These are phyloP conservation scores for Aphrocallistes beatrix DNA, from an alignment of 37 sponge, comb jelly and placozoan genomes.

Conservation along the genomic window DNA sequence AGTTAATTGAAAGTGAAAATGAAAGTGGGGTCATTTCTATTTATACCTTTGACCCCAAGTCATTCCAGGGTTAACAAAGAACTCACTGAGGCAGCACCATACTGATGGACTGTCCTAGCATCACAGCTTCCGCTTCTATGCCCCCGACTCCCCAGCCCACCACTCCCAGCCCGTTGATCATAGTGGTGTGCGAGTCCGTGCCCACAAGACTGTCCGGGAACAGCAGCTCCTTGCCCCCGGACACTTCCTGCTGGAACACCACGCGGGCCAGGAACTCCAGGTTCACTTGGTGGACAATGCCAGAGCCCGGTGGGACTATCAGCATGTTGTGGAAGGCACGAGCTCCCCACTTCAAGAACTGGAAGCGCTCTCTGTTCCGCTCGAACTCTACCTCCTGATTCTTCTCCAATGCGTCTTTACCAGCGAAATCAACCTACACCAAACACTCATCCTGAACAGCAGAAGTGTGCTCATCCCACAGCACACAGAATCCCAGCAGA, in stretches of 20 bases:
- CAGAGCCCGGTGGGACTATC: conserved; percentile 85
- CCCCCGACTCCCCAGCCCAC: conserved; percentile 93
- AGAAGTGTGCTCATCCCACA: too few species aligned
- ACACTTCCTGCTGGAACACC: conserved; percentile 45
- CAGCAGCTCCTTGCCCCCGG: conserved; percentile 24
- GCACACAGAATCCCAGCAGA: too few species aligned
- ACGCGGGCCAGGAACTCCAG: conserved; percentile 78
- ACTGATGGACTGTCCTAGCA: conserved; percentile 76
- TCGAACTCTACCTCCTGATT: conserved; percentile 80
- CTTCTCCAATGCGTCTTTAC: conserved; percentile 55
- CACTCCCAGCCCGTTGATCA: conserved; percentile 89
- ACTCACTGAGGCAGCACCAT: conserved; percentile 74
- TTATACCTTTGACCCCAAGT: too few species aligned
- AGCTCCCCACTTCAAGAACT: conserved; percentile 82
- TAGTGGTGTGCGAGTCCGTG: conserved; percentile 83
- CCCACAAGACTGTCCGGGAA: conserved; percentile 91
- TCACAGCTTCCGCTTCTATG: conserved; percentile 83
- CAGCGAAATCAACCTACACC: neutral
- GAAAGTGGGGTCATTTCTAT: too few species aligned
- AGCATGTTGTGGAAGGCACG: conserved; percentile 72
- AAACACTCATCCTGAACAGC: too few species aligned
- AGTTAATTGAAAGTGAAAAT: too few species aligned
- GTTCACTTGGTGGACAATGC: conserved; percentile 88
- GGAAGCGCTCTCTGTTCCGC: conserved; percentile 81
- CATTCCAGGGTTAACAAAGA: too few species aligned